Evolutionary conservation across 1,140 invertebrate species (phyloP).

Genomic region (Galendromus occidentalis): DNA sequence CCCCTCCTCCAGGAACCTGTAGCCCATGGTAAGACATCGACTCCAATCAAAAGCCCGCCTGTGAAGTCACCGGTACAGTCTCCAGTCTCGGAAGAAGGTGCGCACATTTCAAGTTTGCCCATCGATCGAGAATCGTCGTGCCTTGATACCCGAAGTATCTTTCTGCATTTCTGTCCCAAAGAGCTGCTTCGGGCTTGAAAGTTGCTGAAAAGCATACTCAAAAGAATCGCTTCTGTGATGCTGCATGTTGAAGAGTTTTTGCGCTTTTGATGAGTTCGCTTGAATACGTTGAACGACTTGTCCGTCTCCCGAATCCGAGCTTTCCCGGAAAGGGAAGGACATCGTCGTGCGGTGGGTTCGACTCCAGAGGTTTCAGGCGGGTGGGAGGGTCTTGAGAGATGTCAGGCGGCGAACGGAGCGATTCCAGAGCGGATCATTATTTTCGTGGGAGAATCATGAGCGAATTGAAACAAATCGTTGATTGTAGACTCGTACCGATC

Average conservation of each 20-base stretch:
- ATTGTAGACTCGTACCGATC: constrained; percentile 12
- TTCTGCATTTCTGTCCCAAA: too few species aligned
- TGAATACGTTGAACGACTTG: too few species aligned
- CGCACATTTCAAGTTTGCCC: constrained; percentile 16
- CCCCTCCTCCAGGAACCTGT: constrained; percentile 22
- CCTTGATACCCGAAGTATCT: too few species aligned
- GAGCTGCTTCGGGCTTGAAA: not conserved
- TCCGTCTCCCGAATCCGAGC: too few species aligned
- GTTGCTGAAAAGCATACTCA: not conserved
- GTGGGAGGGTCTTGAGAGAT: constrained; percentile 10
- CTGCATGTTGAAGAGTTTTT: too few species aligned
- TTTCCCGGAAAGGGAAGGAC: too few species aligned
- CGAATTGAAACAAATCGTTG: constrained; percentile 11
- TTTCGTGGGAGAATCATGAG: not conserved
- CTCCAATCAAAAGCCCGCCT: constrained; percentile 13
- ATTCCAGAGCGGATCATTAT: not conserved
- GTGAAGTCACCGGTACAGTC: constrained; percentile 19
- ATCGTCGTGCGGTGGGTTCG: not conserved
- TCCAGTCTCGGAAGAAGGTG: constrained; percentile 22
- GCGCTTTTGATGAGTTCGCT: too few species aligned
- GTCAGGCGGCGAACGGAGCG: not conserved
- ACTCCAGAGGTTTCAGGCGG: not conserved
- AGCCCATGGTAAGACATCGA: constrained; percentile 14
- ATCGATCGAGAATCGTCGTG: too few species aligned
- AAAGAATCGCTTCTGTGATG: not conserved